Percentiles rank a stretch among this genome's conserved stretches.
phyloP scores from a whole-genome alignment of 2,888 invertebrate genomes.

The Drosophila bunnanda region DNA sequence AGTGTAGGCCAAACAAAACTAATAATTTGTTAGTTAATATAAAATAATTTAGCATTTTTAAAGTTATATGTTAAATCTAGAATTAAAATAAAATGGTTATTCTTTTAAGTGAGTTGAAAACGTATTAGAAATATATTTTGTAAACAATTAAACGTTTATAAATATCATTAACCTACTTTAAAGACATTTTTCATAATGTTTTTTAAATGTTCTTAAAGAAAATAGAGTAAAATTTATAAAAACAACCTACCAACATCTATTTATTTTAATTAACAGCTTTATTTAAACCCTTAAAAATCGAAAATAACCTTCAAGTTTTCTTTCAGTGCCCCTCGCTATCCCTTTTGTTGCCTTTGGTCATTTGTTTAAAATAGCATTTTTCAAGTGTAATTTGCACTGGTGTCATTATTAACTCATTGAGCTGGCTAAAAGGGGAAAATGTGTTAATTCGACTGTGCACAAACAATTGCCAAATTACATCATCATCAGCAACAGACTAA shows the following conservation, averaged over 20 bases:
- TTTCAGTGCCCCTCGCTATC: neutral
- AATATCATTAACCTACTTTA: neutral
- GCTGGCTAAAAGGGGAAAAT: constrained; percentile 39
- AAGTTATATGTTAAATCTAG: no score
- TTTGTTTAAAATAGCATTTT: neutral
- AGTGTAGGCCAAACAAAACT: neutral
- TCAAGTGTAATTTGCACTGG: constrained; percentile 40
- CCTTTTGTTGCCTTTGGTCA: constrained; percentile 5
- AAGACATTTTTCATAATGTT: neutral
- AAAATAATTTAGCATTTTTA: rapidly evolving
- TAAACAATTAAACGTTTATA: neutral
- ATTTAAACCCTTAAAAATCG: neutral
- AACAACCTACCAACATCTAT: neutral
- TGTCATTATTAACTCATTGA: constrained; percentile 68
- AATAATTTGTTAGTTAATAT: neutral
- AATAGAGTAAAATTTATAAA: neutral
- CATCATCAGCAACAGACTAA: constrained; percentile 30
- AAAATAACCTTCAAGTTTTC: neutral
- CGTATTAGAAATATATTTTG: neutral
- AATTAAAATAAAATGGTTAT: neutral
- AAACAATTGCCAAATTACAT: constrained; percentile 66
- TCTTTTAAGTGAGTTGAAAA: rapidly evolving
- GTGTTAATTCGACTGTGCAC: constrained; percentile 64
- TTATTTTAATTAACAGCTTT: neutral
- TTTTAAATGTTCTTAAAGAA: neutral